Conservation (phyloP, 2,113 vertebrate species). For the Pygathrix nemaeus region DNA sequence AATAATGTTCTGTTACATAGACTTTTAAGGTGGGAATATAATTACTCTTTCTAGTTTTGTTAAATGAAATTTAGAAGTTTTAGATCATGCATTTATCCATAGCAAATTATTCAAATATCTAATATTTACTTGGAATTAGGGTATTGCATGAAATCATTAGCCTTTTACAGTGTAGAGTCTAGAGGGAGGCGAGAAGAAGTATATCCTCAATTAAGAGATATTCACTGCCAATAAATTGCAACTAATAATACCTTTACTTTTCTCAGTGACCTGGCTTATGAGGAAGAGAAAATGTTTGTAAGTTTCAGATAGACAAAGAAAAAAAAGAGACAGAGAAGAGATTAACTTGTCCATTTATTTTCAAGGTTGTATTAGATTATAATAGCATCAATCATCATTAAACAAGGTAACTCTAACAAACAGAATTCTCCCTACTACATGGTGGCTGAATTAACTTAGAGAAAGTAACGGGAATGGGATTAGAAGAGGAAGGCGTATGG, state of each 20-base stretch:
- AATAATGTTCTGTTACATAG: background rate
- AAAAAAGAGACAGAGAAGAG: background rate
- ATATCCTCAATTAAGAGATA: background rate
- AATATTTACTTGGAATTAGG: background rate
- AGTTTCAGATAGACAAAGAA: background rate
- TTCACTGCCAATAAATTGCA: background rate
- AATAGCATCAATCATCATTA: background rate
- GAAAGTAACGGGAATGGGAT: background rate
- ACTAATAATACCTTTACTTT: background rate
- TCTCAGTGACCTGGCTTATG: background rate
- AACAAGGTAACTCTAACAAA: background rate
- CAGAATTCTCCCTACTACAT: background rate
- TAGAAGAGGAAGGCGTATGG: background rate
- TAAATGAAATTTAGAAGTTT: background rate
- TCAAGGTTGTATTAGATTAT: background rate
- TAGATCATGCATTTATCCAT: background rate
- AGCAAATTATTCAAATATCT: background rate
- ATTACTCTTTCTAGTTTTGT: background rate
- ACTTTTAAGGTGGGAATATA: rapidly evolving
- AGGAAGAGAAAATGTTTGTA: background rate
- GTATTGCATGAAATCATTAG: background rate
- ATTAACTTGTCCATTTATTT: background rate
- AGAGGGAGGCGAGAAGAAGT: background rate
- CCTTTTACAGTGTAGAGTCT: background rate
- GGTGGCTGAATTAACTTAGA: background rate